Evolutionary conservation across 1,140 invertebrate species (phyloP), one percentile per base, ranked within the genome.

Genomic region (Calycopis cecrops): DNA sequence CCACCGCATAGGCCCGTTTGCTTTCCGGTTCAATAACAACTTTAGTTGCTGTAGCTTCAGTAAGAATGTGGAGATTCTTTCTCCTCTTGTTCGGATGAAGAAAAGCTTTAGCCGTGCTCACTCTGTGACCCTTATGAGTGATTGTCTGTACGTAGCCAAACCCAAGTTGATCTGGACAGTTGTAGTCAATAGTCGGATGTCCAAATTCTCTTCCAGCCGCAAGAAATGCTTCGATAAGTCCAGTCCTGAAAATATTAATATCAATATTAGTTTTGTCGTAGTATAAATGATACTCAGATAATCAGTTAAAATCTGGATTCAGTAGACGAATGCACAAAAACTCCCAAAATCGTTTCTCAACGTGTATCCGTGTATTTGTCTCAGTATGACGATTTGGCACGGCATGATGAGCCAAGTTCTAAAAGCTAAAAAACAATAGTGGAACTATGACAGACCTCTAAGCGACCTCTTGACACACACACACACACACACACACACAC

Each of bases 121-220:
- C 71, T 59, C 91, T 69, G n/a, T 86, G 70, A 6, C 91, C 91
- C 67, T 72, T 88, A 35, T 74, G 79, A 48, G 84, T 92, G 2
- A 93, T 92, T 69, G 92, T 91, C 88, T 91, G 95, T 28, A 91
- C 89, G 57, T 90, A 90, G 0, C 91, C 91, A 55, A 94, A 93
- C 0, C 92, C 92, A 42, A 91, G 73, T 62, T 91, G 87, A 8
- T 87, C 73, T 90, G 14, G 94, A 72, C 92, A 85, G 63, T 94
- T 93, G 58, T 93, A 91, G 65, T 93, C 92, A 1, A 91, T 85
- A 12, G 90, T 87, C 2, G 77, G 77, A 59, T 91, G 87, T 0
- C 92, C 92, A 52, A 88, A 75, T 69, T 91, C 85, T 47, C 88
- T 81, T 11, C 90, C 91, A 1, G 91, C 92, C 56, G 91, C 73